These are phyloP conservation scores for Galemys pyrenaicus DNA, from an alignment of 2,113 vertebrate genomes.

Conservation along the genomic window DNA sequence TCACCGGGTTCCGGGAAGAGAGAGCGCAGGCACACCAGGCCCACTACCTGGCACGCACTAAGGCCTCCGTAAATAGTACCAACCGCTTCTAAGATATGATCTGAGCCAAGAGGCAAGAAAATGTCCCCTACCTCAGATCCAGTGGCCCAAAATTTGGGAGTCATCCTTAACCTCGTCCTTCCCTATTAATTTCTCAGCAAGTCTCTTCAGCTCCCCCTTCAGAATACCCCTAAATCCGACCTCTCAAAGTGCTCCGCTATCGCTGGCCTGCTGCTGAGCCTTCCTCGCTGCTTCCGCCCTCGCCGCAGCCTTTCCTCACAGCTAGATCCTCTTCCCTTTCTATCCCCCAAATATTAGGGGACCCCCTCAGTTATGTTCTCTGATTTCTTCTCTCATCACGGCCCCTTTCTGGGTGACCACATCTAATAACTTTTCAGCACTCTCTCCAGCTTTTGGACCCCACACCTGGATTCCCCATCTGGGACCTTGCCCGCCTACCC, in stretches of 20 bases:
- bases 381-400: neutral
- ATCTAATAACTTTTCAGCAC: neutral
- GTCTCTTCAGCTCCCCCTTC: neutral
- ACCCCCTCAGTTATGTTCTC: neutral
- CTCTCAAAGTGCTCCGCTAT: neutral
- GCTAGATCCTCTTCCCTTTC: neutral
- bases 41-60: neutral
- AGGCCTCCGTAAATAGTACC: neutral
- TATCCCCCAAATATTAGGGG: neutral
- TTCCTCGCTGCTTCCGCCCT: neutral
- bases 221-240: neutral
- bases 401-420: neutral
- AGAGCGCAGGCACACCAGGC: neutral
- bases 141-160: neutral
- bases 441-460: neutral
- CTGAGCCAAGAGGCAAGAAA: neutral
- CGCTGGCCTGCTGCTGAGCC: neutral
- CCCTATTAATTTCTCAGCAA: neutral
- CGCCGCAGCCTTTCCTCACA: neutral
- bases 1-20: neutral
- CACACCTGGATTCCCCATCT: neutral
- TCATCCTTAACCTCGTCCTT: neutral
- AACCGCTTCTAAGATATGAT: neutral
- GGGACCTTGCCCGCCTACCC: neutral
- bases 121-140: neutral